Percentiles rank a stretch among this genome's conserved stretches.
These are phyloP conservation scores for Pyrgus malvae DNA, from an alignment of 2,888 invertebrate species.

Conservation along the genomic window DNA sequence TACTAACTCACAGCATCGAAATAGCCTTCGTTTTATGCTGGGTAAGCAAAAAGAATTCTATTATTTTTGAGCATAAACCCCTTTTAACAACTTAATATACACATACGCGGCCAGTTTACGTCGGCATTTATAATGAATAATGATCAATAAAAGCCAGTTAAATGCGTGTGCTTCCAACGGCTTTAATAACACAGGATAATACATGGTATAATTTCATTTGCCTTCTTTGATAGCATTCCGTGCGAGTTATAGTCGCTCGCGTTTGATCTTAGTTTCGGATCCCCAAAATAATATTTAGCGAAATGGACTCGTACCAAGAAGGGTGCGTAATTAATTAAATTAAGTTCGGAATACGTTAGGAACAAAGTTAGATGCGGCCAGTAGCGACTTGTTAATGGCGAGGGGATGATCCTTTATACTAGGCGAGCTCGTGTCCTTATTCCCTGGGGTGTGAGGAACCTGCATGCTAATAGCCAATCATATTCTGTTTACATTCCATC, in stretches of 20 bases:
- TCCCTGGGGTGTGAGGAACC: constrained; percentile 48
- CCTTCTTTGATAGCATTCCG: constrained; percentile 52
- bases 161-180: constrained; percentile 51
- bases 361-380: constrained; percentile 70
- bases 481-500: constrained; percentile 82
- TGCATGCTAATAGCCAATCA: constrained; percentile 80
- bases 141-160: constrained; percentile 67
- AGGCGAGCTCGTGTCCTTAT: constrained; percentile 17
- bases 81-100: constrained; percentile 65
- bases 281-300: constrained; percentile 73
- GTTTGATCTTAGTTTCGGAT: constrained; percentile 65
- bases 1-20: constrained; percentile 32
- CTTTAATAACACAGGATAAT: constrained; percentile 46
- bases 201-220: constrained; percentile 45
- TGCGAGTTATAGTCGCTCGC: constrained; percentile 47
- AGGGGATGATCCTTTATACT: constrained; percentile 64
- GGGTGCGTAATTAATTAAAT: constrained; percentile 78
- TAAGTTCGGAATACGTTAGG: constrained; percentile 75
- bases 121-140: constrained; percentile 68
- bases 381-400: constrained; percentile 72
- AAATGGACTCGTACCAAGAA: constrained; percentile 60
- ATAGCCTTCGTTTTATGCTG: constrained; percentile 2
- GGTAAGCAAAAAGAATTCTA: constrained; percentile 18
- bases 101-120: constrained; percentile 53
- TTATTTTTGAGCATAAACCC: constrained; percentile 43